Percentiles rank a stretch among this genome's conserved stretches.
phyloP scores from a whole-genome alignment of 2,797 vertebrate genomes.

The Smutsia temminckii region DNA sequence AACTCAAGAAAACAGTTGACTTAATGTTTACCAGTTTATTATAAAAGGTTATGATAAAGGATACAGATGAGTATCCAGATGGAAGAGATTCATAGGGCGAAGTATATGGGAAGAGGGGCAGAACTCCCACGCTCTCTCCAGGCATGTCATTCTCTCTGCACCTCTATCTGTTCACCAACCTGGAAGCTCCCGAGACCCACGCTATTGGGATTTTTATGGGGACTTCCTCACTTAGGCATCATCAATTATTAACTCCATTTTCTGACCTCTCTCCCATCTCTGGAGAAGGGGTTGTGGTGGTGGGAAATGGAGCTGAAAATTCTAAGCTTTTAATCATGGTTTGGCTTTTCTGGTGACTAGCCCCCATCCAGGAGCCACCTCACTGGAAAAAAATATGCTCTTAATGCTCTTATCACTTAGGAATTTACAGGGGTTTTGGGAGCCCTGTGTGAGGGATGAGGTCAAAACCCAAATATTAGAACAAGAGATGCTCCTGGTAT shows the following conservation, averaged over 20 bases:
- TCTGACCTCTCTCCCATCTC: neutral
- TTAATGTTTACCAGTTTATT: neutral
- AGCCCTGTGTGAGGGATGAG: neutral
- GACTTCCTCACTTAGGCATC: neutral
- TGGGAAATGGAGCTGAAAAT: neutral
- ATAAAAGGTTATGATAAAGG: neutral
- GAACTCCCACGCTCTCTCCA: too few species aligned
- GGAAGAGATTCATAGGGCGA: too few species aligned
- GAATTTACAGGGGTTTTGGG: neutral
- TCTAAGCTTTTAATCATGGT: neutral
- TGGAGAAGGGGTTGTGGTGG: too few species aligned
- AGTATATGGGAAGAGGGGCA: neutral
- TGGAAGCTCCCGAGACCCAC: neutral
- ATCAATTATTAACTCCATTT: neutral
- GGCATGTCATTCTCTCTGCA: neutral
- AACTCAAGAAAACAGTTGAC: neutral
- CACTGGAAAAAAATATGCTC: neutral
- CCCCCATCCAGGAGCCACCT: neutral
- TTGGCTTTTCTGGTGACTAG: neutral
- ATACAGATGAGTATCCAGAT: neutral
- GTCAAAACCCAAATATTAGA: neutral
- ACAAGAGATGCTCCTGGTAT: neutral
- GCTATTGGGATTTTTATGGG: neutral
- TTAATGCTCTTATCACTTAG: neutral
- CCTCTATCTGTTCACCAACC: neutral